phyloP scores from a whole-genome alignment of 2,888 invertebrate species.

The Drosophila birchii region DNA sequence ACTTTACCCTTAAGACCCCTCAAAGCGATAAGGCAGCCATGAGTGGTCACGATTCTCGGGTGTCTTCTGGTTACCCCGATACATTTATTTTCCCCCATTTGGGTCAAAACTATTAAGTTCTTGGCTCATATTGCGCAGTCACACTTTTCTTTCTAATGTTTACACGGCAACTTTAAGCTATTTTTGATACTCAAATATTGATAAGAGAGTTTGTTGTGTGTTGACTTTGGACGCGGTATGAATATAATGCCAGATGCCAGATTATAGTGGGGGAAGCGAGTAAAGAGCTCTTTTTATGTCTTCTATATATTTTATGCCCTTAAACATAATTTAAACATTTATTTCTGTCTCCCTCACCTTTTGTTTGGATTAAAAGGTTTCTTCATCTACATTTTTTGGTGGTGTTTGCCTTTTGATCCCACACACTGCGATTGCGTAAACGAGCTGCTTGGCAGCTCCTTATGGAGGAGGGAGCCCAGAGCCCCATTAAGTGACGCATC shows the following conservation, averaged over 20 bases:
- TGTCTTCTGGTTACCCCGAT: slow-evolving; percentile 15
- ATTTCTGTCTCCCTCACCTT: background rate
- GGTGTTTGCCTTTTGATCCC: slow-evolving; percentile 10
- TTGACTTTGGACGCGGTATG: slow-evolving; percentile 10
- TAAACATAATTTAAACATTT: slow-evolving; percentile 32
- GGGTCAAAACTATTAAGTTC: slow-evolving; percentile 38
- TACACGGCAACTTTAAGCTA: slow-evolving; percentile 20
- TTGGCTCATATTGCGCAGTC: slow-evolving; percentile 37
- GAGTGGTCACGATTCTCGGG: slow-evolving; percentile 42
- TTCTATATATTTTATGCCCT: slow-evolving; percentile 25
- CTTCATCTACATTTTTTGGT: slow-evolving; percentile 1
- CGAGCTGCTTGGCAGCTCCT: slow-evolving; percentile 15
- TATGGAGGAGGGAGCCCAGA: slow-evolving; percentile 10
- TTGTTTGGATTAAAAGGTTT: slow-evolving; percentile 29
- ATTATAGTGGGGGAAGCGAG: slow-evolving; percentile 16
- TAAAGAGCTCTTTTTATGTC: slow-evolving; percentile 27
- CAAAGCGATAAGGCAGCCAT: slow-evolving; percentile 10
- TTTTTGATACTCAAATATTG: slow-evolving; percentile 48
- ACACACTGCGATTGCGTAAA: slow-evolving; percentile 39
- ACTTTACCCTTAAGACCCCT: slow-evolving; percentile 15
- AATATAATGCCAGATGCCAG: slow-evolving; percentile 20
- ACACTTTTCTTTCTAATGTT: slow-evolving; percentile 14
- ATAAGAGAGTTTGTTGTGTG: slow-evolving; percentile 44
- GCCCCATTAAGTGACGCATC: slow-evolving; percentile 48
- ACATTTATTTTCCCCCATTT: slow-evolving; percentile 21